Conservation (phyloP, 2,888 invertebrate genomes). For the Diplazon laetatorius region DNA sequence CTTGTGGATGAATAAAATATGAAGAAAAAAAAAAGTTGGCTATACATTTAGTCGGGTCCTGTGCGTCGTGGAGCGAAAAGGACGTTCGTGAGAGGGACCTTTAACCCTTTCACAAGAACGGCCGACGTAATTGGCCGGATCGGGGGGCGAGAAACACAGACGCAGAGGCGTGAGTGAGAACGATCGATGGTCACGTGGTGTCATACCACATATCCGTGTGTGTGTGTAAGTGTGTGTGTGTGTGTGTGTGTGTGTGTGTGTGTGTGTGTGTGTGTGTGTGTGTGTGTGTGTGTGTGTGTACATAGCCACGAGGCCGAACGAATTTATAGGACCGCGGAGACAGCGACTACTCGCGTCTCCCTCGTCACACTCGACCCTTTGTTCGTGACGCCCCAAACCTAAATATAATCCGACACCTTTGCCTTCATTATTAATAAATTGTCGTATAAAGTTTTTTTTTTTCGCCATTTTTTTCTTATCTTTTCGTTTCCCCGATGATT, state of each 20-base stretch:
- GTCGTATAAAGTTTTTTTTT: slow-evolving; percentile 45
- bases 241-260: background rate
- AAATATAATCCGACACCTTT: slow-evolving; percentile 56
- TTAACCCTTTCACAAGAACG: too few relatives aligned
- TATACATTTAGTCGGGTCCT: too few relatives aligned
- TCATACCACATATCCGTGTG: too few relatives aligned
- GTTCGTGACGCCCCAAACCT: slow-evolving; percentile 45
- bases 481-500: background rate
- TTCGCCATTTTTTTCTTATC: background rate
- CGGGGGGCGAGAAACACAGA: too few relatives aligned
- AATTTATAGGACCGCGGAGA: too few relatives aligned
- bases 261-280: too few relatives aligned
- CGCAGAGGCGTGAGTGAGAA: background rate
- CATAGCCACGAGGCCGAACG: background rate
- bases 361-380: slow-evolving; percentile 29
- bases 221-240: background rate
- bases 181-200: too few relatives aligned
- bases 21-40: too few relatives aligned
- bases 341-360: slow-evolving; percentile 1
- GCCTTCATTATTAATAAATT: slow-evolving; percentile 53
- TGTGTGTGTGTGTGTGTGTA: background rate
- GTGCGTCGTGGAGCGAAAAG: too few relatives aligned
- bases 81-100: too few relatives aligned
- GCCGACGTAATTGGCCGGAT: too few relatives aligned
- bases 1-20: too few relatives aligned